phyloP scores from a whole-genome alignment of 2,888 invertebrate genomes.

The Platerodrilus igneus region DNA sequence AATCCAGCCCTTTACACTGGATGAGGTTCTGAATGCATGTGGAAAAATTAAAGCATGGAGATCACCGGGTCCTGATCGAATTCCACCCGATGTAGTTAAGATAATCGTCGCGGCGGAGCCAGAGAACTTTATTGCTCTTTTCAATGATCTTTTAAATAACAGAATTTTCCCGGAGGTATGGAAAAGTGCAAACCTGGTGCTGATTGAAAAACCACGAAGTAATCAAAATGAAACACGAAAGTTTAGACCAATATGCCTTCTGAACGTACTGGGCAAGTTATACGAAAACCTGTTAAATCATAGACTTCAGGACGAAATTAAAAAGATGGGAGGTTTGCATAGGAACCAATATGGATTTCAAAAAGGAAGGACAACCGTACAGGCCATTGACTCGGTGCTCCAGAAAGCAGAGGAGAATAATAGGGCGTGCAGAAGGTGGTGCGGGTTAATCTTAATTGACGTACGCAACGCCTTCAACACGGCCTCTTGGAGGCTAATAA shows the following conservation, averaged over 20 bases:
- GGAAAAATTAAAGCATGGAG: neutral
- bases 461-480: too few relatives aligned
- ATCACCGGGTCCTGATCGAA: constrained; percentile 2
- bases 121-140: too few relatives aligned
- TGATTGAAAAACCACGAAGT: constrained; percentile 2
- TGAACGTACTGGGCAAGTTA: constrained; percentile 7
- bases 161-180: neutral
- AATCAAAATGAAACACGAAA: neutral
- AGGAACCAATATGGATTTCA: too few relatives aligned
- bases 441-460: too few relatives aligned
- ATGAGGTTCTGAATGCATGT: neutral
- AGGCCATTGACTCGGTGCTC: too few relatives aligned
- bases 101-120: too few relatives aligned
- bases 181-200: constrained; percentile 2
- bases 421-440: too few relatives aligned
- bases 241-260: constrained; percentile 2
- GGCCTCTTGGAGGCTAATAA: too few relatives aligned
- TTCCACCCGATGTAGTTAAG: constrained; percentile 1
- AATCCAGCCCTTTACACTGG: too few relatives aligned
- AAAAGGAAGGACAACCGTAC: too few relatives aligned
- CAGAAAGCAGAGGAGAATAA: too few relatives aligned
- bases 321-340: neutral
- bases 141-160: too few relatives aligned
- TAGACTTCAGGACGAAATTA: constrained; percentile 4
- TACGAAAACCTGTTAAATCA: constrained; percentile 10